Evolutionary conservation across 2,113 vertebrate species (phyloP), one percentile per base, ranked within the genome.

Genomic region (Arizona elegans): DNA sequence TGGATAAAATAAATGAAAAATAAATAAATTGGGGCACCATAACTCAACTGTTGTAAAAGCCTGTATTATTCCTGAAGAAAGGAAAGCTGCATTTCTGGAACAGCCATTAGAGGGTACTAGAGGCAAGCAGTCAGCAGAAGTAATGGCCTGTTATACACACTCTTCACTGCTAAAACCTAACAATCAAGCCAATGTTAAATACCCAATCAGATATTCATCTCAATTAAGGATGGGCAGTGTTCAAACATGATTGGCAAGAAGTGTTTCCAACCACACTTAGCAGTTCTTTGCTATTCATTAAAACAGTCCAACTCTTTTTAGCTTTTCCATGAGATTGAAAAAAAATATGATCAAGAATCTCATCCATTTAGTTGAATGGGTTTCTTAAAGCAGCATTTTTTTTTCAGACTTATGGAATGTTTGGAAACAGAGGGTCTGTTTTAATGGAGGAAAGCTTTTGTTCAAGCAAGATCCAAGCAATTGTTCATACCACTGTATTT

Each of bases 81-180:
- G 0, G 26, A 88, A 11, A 11, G 89, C 23, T 93, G 15, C 89
- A 47, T 88, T 87, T 85, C 8, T 89, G 91, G 56, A 81, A 54
- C 90, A 93, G 26, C 93, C 96, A 95, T 94, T 43, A 96, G 95
- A 95, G 95, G 95, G 94, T 94, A 87, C 75, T 15, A 52, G 58
- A 93, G 93, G 94, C 88, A 92, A 7, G 29, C 19, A 15, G 24
- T 19, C 91, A 54, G 75, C 5, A 70, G 29, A 58, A 62, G 1
- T 21, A 5, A 11, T 13, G 54, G 38, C 88, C 3, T 19, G 2
- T 1, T 93, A 0, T 0, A 0, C 0, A 58, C 10, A 70, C 43
- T 21, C 38, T 91, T 29, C n/a, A 10, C n/a, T 24, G 50, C 50
- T 13, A 88, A 81, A 81, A 52, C 90, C 53, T 0, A 6, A 13